A percentile compares a stretch with the other conserved stretches of the same genome.
Evolutionary conservation across 2,797 vertebrate species (phyloP).

Genomic region (Telmatherina bonti): DNA sequence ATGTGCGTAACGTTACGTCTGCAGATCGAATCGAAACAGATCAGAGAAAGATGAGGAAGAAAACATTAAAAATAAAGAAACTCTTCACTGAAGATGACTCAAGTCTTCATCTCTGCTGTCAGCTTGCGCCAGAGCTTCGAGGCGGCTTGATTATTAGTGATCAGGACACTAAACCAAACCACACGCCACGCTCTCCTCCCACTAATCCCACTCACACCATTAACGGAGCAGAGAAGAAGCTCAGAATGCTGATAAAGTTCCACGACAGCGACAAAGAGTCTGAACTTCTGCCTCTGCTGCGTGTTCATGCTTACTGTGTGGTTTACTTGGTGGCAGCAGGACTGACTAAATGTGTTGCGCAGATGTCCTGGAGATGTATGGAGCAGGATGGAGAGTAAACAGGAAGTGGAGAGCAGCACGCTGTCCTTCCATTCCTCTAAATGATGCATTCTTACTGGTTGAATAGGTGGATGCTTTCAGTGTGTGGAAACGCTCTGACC

Average conservation of each 20-base stretch:
- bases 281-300: slow-evolving; percentile 31
- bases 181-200: no score
- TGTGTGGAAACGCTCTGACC: background rate
- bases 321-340: slow-evolving; percentile 49
- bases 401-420: slow-evolving; percentile 68
- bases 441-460: slow-evolving; percentile 46
- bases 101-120: no score
- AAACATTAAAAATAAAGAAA: no score
- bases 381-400: slow-evolving; percentile 50
- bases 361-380: slow-evolving; percentile 64
- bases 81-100: no score
- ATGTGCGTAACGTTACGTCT: no score
- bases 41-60: no score
- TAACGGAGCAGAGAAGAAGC: slow-evolving; percentile 18
- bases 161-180: no score
- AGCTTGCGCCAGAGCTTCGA: no score
- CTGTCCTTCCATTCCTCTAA: slow-evolving; percentile 49
- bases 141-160: no score
- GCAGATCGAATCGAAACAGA: no score
- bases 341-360: slow-evolving; percentile 65
- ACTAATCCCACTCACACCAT: no score
- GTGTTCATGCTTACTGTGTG: slow-evolving; percentile 55
- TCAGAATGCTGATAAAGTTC: background rate
- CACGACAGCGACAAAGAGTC: slow-evolving; percentile 3
- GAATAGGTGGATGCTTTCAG: slow-evolving; percentile 40